Conservation (phyloP, 2,888 invertebrate species). For the Drosophila peninsularis region DNA sequence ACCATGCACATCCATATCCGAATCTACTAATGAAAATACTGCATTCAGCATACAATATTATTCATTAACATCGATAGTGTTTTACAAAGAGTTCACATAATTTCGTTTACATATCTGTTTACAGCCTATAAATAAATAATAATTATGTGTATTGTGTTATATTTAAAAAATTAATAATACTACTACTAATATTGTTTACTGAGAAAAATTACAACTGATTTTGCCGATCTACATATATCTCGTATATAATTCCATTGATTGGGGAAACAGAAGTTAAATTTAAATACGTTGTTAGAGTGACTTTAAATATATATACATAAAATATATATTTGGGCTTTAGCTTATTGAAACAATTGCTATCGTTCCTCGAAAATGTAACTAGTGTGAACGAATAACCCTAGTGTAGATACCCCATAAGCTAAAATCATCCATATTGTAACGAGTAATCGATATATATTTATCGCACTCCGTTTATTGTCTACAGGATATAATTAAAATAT, state of each 20-base stretch:
- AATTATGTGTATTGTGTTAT: too few species aligned
- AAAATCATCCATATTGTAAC: conserved; percentile 18
- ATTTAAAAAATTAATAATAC: too few species aligned
- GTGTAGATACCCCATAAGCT: not conserved
- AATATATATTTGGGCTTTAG: not conserved
- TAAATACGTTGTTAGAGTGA: too few species aligned
- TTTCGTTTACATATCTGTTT: too few species aligned
- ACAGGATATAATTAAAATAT: conserved; percentile 68
- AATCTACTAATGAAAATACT: not conserved
- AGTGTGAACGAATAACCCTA: not conserved
- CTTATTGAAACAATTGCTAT: not conserved
- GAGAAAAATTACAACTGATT: too few species aligned
- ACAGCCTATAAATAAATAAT: not conserved
- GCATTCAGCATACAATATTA: not conserved
- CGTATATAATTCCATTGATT: too few species aligned
- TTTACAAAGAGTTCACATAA: too few species aligned
- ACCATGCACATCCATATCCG: not conserved
- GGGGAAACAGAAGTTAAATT: too few species aligned
- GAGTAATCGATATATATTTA: conserved; percentile 54
- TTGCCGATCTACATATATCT: too few species aligned
- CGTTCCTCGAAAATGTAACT: not conserved
- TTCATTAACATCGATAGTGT: not conserved
- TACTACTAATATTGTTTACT: too few species aligned
- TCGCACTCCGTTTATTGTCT: conserved; percentile 56
- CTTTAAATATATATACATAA: not conserved